Percentiles rank a stretch among this genome's conserved stretches.
Evolutionary conservation across 2,888 invertebrate species (phyloP).

Genomic region (Cephus nigrinus): DNA sequence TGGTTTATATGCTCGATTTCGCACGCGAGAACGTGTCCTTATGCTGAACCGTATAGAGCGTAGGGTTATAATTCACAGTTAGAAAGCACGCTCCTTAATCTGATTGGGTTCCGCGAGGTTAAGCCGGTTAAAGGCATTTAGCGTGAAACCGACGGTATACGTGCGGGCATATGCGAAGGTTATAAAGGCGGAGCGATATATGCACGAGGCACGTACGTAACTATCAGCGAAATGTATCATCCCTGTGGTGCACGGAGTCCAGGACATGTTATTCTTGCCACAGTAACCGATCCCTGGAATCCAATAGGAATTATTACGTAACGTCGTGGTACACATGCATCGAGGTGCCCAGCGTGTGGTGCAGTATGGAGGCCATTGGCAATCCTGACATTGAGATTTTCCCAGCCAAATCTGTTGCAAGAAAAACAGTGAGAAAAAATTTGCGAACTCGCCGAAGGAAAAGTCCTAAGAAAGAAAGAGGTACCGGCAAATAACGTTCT

Average conservation of each 20-base stretch:
- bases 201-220: constrained; percentile 35
- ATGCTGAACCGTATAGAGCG: constrained; percentile 24
- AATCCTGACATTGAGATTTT: background rate
- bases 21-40: constrained; percentile 2
- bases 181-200: constrained; percentile 38
- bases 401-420: background rate
- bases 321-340: constrained; percentile 43
- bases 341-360: constrained; percentile 19
- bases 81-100: constrained; percentile 55
- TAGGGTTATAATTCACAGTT: constrained; percentile 50
- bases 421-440: background rate
- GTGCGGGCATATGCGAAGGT: constrained; percentile 36
- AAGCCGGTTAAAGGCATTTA: constrained; percentile 7
- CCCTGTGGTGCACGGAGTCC: constrained; percentile 27
- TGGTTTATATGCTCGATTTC: background rate
- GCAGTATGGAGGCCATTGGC: background rate
- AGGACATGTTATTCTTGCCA: constrained; percentile 42
- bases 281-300: constrained; percentile 40
- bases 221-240: constrained; percentile 50
- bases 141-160: constrained; percentile 13
- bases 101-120: constrained; percentile 35
- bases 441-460: background rate
- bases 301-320: constrained; percentile 52
- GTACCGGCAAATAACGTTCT: background rate
- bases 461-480: background rate